A percentile compares a stretch with the other conserved stretches of the same genome.
Evolutionary conservation across 2,888 invertebrate genomes (phyloP).

Genomic region (Siphlonurus alternatus): DNA sequence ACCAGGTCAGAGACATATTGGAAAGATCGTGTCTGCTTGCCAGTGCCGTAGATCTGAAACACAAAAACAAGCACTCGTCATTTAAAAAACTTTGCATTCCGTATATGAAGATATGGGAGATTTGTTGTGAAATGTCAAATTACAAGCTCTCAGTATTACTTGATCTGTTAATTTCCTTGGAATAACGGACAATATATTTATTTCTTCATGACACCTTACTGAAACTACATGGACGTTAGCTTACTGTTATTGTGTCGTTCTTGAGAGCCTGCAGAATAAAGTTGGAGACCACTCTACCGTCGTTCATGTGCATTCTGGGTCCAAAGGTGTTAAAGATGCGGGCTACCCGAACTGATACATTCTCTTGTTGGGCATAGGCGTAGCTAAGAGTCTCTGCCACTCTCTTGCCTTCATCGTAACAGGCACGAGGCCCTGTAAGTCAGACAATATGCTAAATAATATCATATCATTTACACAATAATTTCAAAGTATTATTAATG

Average conservation of each 20-base stretch:
- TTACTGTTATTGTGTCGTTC: constrained; percentile 84
- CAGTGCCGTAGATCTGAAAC: constrained; percentile 61
- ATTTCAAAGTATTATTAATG: too few relatives aligned
- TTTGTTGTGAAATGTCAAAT: too few relatives aligned
- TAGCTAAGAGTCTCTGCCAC: constrained; percentile 92
- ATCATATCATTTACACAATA: not conserved
- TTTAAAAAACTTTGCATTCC: constrained; percentile 11
- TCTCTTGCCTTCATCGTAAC: constrained; percentile 99
- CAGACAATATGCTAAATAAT: constrained; percentile 7
- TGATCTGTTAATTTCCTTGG: too few relatives aligned
- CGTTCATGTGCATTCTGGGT: constrained; percentile 97
- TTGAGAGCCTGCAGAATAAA: constrained; percentile 94
- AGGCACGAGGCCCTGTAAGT: constrained; percentile 68
- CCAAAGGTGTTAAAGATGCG: constrained; percentile 99
- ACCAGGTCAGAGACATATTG: constrained; percentile 97
- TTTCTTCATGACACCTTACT: too few relatives aligned
- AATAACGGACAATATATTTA: too few relatives aligned
- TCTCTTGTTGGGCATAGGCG: constrained; percentile 95
- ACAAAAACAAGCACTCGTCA: too few relatives aligned
- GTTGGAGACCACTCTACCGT: constrained; percentile 96
- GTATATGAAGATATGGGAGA: too few relatives aligned
- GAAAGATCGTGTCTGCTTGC: constrained; percentile 87
- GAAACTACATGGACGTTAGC: too few relatives aligned
- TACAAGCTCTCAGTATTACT: too few relatives aligned
- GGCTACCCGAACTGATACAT: constrained; percentile 86